phyloP scores from a whole-genome alignment of 2,113 vertebrate species.

The Syngnathus floridae region DNA sequence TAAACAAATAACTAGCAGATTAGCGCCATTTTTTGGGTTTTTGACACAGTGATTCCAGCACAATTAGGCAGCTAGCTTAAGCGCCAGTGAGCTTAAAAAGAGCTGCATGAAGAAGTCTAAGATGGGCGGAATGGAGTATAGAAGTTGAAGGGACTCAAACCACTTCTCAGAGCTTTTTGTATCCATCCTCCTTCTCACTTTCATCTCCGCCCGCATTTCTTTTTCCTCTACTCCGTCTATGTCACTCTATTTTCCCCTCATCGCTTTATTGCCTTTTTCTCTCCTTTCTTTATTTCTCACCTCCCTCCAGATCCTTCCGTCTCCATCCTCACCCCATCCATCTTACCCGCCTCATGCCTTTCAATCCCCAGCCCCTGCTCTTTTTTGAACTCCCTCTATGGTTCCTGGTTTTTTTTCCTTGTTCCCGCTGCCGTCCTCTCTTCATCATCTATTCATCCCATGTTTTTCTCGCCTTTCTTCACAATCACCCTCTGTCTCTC shows the following conservation, averaged over 20 bases:
- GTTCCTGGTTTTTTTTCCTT: constrained; percentile 7
- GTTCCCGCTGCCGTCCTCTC: constrained; percentile 17
- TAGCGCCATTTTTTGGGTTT: constrained; percentile 55
- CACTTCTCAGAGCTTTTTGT: constrained; percentile 36
- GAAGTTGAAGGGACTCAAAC: constrained; percentile 28
- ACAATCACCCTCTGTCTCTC: constrained; percentile 30
- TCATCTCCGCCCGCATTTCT: constrained; percentile 39
- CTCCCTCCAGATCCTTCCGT: constrained; percentile 8
- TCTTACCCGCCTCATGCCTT: constrained; percentile 20
- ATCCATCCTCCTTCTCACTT: constrained; percentile 34
- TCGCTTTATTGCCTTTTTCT: constrained; percentile 35
- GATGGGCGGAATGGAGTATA: not conserved
- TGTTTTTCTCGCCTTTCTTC: constrained; percentile 39
- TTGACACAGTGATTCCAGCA: constrained; percentile 56
- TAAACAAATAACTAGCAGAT: constrained; percentile 64
- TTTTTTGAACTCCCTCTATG: constrained; percentile 10
- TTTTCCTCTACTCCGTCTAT: constrained; percentile 30
- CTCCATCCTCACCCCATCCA: constrained; percentile 24
- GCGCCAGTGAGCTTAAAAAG: constrained; percentile 27
- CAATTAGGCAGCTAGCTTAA: constrained; percentile 53
- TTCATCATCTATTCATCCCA: constrained; percentile 45
- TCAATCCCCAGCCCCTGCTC: constrained; percentile 26
- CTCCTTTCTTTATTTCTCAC: constrained; percentile 21
- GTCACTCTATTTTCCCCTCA: constrained; percentile 26
- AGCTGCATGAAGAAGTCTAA: not conserved